Conservation (phyloP, 2,888 invertebrate species). For the Patella pellucida region DNA sequence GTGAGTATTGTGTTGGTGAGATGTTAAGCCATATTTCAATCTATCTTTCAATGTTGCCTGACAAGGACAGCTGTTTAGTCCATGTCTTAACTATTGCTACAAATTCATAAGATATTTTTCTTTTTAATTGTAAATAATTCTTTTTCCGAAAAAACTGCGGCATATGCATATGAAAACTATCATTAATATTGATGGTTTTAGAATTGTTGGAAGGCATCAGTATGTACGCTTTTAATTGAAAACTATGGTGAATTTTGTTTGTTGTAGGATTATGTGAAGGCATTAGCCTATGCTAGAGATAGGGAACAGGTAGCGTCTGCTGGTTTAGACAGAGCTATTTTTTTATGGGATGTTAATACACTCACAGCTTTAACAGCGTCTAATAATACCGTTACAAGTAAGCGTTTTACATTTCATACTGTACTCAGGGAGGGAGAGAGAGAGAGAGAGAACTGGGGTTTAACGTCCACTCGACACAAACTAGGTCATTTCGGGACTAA, state of each 20-base stretch:
- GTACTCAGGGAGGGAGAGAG: no score
- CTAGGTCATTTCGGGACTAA: no score
- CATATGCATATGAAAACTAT: background rate
- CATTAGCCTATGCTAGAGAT: constrained; percentile 96
- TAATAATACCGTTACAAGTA: constrained; percentile 98
- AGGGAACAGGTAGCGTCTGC: constrained; percentile 92
- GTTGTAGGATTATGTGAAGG: constrained; percentile 90
- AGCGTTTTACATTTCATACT: constrained; percentile 45
- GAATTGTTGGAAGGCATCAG: background rate
- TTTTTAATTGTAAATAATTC: no score
- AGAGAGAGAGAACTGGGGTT: no score
- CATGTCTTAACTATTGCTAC: no score
- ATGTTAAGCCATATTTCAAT: no score
- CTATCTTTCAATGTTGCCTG: no score
- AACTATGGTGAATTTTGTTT: constrained; percentile 4
- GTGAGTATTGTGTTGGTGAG: background rate
- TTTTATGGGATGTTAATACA: constrained; percentile 98
- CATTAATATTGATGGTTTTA: background rate
- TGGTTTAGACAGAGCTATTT: constrained; percentile 95
- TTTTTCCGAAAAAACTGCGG: no score
- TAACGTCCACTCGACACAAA: no score
- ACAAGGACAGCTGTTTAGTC: no score
- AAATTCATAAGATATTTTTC: no score
- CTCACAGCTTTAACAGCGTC: constrained; percentile 96
- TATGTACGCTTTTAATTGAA: no score